Conservation (phyloP, 2,888 invertebrate genomes). For the Sthenelais limicola region DNA sequence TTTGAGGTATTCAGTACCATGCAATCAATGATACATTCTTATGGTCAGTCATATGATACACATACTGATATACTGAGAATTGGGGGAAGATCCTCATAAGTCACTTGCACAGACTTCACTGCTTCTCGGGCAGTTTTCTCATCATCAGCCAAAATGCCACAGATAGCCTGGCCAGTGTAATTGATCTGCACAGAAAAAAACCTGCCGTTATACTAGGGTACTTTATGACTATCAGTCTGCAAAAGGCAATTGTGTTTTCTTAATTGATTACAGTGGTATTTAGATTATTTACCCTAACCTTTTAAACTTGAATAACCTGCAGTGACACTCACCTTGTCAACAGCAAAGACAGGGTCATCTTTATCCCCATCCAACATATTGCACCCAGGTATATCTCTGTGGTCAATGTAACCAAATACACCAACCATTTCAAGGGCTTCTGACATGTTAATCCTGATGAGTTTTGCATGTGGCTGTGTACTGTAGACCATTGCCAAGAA, state of each 20-base stretch:
- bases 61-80: constrained; percentile 81
- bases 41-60: too few species aligned
- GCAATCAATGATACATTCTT: too few species aligned
- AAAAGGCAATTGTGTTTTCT: too few species aligned
- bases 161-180: constrained; percentile 83
- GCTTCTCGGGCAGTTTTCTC: constrained; percentile 87
- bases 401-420: constrained; percentile 84
- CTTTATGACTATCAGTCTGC: not conserved
- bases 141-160: constrained; percentile 84
- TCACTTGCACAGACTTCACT: constrained; percentile 83
- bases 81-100: constrained; percentile 86
- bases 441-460: constrained; percentile 82
- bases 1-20: too few species aligned
- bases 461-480: constrained; percentile 85
- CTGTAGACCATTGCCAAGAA: constrained; percentile 87
- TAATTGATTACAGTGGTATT: too few species aligned
- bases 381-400: constrained; percentile 82
- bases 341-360: constrained; percentile 34
- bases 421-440: constrained; percentile 84
- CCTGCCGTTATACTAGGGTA: too few species aligned
- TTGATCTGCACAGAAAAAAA: constrained; percentile 39
- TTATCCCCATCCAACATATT: constrained; percentile 70
- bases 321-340: constrained; percentile 20
- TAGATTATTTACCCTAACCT: too few species aligned
- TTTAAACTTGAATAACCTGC: not conserved